These are phyloP conservation scores for Mantis religiosa DNA, from an alignment of 2,888 invertebrate genomes.

Conservation along the genomic window DNA sequence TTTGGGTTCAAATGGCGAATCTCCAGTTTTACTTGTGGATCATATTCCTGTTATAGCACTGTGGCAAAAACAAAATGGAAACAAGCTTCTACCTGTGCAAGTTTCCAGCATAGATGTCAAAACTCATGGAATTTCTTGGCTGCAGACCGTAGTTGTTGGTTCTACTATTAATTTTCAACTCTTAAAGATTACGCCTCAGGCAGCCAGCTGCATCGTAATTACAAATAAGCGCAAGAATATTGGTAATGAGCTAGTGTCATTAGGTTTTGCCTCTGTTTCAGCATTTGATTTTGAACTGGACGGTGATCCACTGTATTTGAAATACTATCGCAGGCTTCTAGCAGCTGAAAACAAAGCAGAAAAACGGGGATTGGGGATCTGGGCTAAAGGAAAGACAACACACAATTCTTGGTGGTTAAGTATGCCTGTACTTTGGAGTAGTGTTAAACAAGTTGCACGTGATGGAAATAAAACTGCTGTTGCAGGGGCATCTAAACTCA, in stretches of 20 bases:
- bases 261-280: slow-evolving; percentile 34
- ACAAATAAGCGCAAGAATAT: slow-evolving; percentile 17
- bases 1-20: slow-evolving; percentile 41
- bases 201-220: slow-evolving; percentile 23
- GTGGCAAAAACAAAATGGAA: slow-evolving; percentile 37
- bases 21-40: slow-evolving; percentile 42
- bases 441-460: not conserved
- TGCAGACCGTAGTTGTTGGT: slow-evolving; percentile 53
- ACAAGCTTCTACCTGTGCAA: slow-evolving; percentile 47
- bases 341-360: slow-evolving; percentile 47
- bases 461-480: not conserved
- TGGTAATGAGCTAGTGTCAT: slow-evolving; percentile 30
- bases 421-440: not conserved
- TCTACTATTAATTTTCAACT: slow-evolving; percentile 48
- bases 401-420: not conserved
- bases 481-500: not conserved
- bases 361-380: slow-evolving; percentile 48
- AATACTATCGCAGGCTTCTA: slow-evolving; percentile 45
- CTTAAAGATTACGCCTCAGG: slow-evolving; percentile 37
- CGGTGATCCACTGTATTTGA: slow-evolving; percentile 39
- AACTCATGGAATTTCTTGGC: slow-evolving; percentile 53
- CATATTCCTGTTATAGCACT: slow-evolving; percentile 43
- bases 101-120: slow-evolving; percentile 50
- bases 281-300: slow-evolving; percentile 29
- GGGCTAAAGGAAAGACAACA: slow-evolving; percentile 33